A percentile compares a stretch with the other conserved stretches of the same genome.
phyloP scores from a whole-genome alignment of 2,113 vertebrate genomes.

The Bubo blakistoni region DNA sequence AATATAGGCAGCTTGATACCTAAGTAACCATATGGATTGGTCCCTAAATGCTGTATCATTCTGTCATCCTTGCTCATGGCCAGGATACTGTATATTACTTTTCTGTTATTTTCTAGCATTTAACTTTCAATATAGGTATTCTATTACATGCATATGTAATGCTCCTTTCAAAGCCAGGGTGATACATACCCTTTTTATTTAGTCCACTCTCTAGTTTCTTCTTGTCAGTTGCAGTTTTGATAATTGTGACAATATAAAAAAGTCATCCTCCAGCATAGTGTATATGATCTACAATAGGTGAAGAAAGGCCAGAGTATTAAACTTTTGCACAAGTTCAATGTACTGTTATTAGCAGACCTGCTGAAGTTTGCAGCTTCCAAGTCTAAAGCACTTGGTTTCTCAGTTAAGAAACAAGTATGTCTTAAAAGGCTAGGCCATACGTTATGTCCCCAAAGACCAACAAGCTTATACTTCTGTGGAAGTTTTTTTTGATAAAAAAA shows the following conservation, averaged over 20 bases:
- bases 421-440: neutral
- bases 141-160: neutral
- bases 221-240: neutral
- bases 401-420: neutral
- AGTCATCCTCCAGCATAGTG: neutral
- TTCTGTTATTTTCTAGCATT: neutral
- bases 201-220: neutral
- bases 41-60: neutral
- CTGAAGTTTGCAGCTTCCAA: neutral
- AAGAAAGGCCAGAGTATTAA: neutral
- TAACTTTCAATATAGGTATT: neutral
- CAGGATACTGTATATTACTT: neutral
- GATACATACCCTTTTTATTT: neutral
- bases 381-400: neutral
- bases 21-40: neutral
- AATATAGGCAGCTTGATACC: neutral
- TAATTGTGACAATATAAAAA: neutral
- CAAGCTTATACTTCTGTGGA: neutral
- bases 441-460: neutral
- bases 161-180: neutral
- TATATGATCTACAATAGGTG: neutral
- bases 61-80: neutral
- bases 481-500: neutral
- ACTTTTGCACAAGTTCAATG: neutral
- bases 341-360: neutral